Conservation (phyloP, 2,113 vertebrate species). For the Dasyurus viverrinus region DNA sequence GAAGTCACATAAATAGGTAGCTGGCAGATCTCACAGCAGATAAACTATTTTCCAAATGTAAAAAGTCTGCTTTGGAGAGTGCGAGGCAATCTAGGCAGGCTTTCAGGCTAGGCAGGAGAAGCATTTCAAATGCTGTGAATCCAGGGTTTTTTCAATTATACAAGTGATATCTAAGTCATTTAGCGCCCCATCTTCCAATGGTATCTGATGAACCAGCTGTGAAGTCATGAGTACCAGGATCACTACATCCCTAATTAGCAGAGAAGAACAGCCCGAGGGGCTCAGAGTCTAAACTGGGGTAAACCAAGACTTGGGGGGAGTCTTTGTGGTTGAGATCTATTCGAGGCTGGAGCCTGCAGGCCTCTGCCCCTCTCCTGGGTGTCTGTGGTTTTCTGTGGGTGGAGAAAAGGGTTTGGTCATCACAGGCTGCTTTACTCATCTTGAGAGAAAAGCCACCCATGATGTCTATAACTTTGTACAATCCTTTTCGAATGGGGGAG, state of each 20-base stretch:
- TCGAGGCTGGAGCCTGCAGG: not conserved
- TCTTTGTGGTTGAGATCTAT: not conserved
- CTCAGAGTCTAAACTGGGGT: accelerated
- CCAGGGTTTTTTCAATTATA: not conserved
- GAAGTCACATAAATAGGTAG: accelerated
- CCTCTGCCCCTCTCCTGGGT: not conserved
- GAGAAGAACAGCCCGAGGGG: accelerated
- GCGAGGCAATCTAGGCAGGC: not conserved
- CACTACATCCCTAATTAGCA: not conserved
- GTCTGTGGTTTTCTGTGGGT: conserved; percentile 20
- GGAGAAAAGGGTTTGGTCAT: conserved; percentile 41
- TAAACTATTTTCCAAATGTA: not conserved
- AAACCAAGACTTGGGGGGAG: not conserved
- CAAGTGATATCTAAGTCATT: not conserved
- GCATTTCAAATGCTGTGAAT: accelerated
- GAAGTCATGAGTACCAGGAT: not conserved
- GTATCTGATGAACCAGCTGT: not conserved
- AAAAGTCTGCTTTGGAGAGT: not conserved
- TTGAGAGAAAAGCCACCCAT: conserved; percentile 11
- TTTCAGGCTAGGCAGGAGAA: not conserved
- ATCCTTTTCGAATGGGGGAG: not conserved
- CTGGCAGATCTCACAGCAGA: not conserved
- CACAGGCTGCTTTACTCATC: conserved; percentile 36
- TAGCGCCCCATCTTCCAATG: not conserved
- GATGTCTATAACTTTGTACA: not conserved